Conservation (phyloP, 2,797 vertebrate genomes). For the Decapterus maruadsi region DNA sequence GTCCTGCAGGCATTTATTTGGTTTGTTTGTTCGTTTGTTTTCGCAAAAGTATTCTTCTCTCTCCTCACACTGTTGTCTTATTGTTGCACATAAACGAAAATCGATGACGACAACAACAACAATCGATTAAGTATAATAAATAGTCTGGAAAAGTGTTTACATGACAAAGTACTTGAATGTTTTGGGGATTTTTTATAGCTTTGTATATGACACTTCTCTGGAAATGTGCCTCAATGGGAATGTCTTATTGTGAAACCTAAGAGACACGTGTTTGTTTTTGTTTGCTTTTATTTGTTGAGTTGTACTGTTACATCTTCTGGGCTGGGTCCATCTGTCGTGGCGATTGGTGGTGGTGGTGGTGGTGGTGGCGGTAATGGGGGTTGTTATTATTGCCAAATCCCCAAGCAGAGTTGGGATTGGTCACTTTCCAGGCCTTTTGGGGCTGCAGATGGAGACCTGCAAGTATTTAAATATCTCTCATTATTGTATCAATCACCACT, state of each 20-base stretch:
- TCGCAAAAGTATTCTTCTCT: slow-evolving; percentile 46
- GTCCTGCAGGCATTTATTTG: slow-evolving; percentile 39
- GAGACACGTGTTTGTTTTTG: slow-evolving; percentile 68
- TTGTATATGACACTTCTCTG: slow-evolving; percentile 84
- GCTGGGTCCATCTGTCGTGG: slow-evolving; percentile 61
- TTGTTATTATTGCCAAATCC: slow-evolving; percentile 29
- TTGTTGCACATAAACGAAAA: slow-evolving; percentile 80
- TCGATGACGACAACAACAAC: slow-evolving; percentile 73
- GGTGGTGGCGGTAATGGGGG: not conserved
- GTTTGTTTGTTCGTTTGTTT: slow-evolving; percentile 8
- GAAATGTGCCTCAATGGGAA: slow-evolving; percentile 85
- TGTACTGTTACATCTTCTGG: slow-evolving; percentile 64
- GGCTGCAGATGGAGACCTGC: slow-evolving; percentile 27
- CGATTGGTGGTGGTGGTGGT: slow-evolving; percentile 16
- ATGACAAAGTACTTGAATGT: slow-evolving; percentile 88
- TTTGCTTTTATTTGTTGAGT: slow-evolving; percentile 56
- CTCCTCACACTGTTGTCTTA: slow-evolving; percentile 82
- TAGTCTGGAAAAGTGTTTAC: slow-evolving; percentile 86
- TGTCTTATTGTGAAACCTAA: slow-evolving; percentile 85
- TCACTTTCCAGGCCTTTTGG: slow-evolving; percentile 40
- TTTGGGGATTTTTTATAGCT: slow-evolving; percentile 75
- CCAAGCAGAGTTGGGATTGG: slow-evolving; percentile 36
- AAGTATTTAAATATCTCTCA: slow-evolving; percentile 48
- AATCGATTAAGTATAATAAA: slow-evolving; percentile 77
- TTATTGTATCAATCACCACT: slow-evolving; percentile 61